Evolutionary conservation across 2,888 invertebrate species (phyloP).

Genomic region (Sinhomidia bicolor): DNA sequence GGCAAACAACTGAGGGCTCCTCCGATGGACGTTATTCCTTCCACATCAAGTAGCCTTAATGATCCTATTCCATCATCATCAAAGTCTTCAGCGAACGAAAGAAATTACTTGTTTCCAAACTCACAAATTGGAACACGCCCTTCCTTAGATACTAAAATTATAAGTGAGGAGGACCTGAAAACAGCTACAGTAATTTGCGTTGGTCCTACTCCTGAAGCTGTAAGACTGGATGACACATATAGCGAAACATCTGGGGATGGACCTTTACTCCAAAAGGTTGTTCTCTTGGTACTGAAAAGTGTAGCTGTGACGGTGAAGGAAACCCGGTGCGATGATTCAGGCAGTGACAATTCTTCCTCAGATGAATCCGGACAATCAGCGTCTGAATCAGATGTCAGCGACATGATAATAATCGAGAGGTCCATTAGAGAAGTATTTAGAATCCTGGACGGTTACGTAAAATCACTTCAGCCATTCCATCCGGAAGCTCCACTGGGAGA

Average conservation of each 20-base stretch:
- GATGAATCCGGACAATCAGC: constrained; percentile 89
- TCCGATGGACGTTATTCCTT: constrained; percentile 49
- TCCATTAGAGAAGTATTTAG: constrained; percentile 90
- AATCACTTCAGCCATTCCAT: constrained; percentile 91
- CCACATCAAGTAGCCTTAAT: constrained; percentile 45
- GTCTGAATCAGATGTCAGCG: constrained; percentile 89
- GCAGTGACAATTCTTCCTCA: constrained; percentile 69
- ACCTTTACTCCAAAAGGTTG: constrained; percentile 92
- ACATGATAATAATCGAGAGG: constrained; percentile 93
- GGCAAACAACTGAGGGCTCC: constrained; percentile 57
- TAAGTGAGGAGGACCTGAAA: constrained; percentile 50
- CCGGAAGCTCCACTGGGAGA: constrained; percentile 94
- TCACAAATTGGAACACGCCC: background rate
- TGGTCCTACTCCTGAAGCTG: constrained; percentile 81
- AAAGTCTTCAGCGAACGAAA: constrained; percentile 1
- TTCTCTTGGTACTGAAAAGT: constrained; percentile 92
- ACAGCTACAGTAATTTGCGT: constrained; percentile 74
- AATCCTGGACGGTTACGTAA: constrained; percentile 91
- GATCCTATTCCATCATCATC: constrained; percentile 69
- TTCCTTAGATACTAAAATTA: background rate
- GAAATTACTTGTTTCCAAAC: background rate
- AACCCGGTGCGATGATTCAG: constrained; percentile 85
- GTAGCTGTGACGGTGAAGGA: constrained; percentile 95
- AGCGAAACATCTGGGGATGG: constrained; percentile 85
- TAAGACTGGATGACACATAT: constrained; percentile 82